A percentile compares a stretch with the other conserved stretches of the same genome.
Conservation (phyloP, 2,888 invertebrate species). For the Zootermopsis nevadensis region DNA sequence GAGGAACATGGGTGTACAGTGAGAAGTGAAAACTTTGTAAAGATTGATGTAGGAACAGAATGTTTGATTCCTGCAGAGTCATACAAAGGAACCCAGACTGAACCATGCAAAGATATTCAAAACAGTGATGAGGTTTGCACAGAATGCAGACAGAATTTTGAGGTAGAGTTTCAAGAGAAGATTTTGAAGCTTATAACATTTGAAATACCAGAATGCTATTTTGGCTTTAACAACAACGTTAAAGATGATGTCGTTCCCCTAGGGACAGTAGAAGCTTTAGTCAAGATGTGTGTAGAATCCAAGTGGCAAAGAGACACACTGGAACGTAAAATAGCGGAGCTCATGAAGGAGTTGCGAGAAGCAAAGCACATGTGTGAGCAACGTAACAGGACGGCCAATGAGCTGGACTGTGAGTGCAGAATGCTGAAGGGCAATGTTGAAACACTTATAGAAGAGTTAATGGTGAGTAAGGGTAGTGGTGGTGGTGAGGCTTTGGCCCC, state of each 20-base stretch:
- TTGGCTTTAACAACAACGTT: background rate
- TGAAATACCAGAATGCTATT: constrained; percentile 48
- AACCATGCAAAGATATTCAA: background rate
- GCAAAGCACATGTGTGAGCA: constrained; percentile 10
- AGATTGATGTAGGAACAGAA: background rate
- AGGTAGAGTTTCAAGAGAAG: constrained; percentile 41
- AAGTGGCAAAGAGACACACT: constrained; percentile 64
- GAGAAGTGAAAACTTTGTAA: background rate
- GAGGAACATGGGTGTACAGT: background rate
- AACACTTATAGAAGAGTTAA: constrained; percentile 46
- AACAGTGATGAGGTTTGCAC: background rate
- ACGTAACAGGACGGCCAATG: constrained; percentile 10
- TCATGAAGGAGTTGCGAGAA: constrained; percentile 50
- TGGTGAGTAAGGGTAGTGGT: constrained; percentile 29
- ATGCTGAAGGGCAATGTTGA: constrained; percentile 44
- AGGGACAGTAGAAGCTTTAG: constrained; percentile 43
- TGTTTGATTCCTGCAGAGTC: background rate
- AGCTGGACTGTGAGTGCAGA: constrained; percentile 44
- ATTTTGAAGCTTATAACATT: constrained; percentile 48
- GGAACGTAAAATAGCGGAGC: constrained; percentile 58
- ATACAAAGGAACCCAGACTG: background rate
- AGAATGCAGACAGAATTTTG: constrained; percentile 29
- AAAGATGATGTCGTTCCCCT: background rate
- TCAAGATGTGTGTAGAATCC: constrained; percentile 47
- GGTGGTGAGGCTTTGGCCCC: constrained; percentile 59